These are phyloP conservation scores for Prenolepis imparis DNA, from an alignment of 2,888 invertebrate genomes.

Conservation along the genomic window DNA sequence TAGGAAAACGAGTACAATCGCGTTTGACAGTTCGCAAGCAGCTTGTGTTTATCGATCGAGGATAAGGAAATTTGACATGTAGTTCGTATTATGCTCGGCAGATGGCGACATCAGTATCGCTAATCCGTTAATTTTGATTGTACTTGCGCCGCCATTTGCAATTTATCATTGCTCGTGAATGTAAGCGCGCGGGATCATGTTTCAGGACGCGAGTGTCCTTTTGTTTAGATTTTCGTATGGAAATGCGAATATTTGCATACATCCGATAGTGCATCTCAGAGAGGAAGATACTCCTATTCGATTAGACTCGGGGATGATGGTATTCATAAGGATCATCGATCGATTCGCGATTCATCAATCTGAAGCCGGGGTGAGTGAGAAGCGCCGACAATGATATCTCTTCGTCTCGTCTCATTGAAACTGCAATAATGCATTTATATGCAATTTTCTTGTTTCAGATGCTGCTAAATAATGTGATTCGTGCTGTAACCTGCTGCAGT, in stretches of 20 bases:
- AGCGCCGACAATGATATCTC: neutral
- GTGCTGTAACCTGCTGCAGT: neutral
- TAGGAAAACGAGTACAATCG: neutral
- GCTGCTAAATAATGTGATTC: neutral
- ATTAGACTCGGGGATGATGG: neutral
- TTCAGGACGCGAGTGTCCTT: neutral
- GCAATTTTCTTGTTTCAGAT: neutral
- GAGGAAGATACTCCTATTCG: neutral
- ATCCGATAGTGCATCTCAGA: neutral
- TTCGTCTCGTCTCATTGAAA: neutral
- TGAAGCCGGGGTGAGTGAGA: neutral
- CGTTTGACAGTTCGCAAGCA: neutral
- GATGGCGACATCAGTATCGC: neutral
- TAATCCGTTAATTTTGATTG: neutral
- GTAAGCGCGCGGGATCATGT: neutral
- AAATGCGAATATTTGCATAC: neutral
- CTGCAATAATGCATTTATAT: neutral
- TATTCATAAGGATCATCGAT: neutral
- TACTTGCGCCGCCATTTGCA: neutral
- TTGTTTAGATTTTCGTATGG: neutral
- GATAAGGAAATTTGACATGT: neutral
- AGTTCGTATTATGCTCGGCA: neutral
- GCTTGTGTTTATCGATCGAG: neutral
- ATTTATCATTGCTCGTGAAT: neutral
- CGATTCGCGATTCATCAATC: neutral